Conservation (phyloP, 1,140 invertebrate species). For the Eumaeus atala region DNA sequence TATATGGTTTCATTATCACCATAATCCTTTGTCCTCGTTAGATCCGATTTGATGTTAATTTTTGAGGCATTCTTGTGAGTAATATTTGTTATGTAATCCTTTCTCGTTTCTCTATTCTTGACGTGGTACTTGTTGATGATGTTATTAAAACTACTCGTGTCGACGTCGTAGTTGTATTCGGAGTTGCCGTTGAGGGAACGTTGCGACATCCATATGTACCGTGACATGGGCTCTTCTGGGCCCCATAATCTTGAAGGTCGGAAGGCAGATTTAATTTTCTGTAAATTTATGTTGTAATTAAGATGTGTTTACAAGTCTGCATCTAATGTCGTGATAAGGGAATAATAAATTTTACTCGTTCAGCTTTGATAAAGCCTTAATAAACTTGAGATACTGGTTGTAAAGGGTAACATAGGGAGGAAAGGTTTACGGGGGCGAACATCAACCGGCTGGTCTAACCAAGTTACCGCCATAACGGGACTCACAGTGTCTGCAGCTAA, state of each 20-base stretch:
- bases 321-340: no score
- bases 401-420: no score
- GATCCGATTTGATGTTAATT: constrained; percentile 33
- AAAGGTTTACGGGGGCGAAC: no score
- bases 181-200: constrained; percentile 44
- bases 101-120: constrained; percentile 39
- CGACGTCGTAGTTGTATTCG: constrained; percentile 38
- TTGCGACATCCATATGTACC: constrained; percentile 67
- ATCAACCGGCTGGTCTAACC: no score
- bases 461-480: no score
- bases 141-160: constrained; percentile 44
- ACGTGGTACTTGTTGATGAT: constrained; percentile 37
- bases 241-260: constrained; percentile 59
- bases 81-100: constrained; percentile 31
- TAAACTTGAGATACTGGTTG: no score
- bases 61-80: constrained; percentile 44
- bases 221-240: constrained; percentile 56
- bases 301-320: no score
- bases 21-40: constrained; percentile 27
- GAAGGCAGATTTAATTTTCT: constrained; percentile 64
- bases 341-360: no score
- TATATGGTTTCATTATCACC: constrained; percentile 37
- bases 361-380: no score
- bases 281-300: constrained; percentile 22
- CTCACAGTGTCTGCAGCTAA: no score